These are phyloP conservation scores for Metridium senile DNA, from an alignment of 92 coral and sea anemone species.

Conservation along the genomic window DNA sequence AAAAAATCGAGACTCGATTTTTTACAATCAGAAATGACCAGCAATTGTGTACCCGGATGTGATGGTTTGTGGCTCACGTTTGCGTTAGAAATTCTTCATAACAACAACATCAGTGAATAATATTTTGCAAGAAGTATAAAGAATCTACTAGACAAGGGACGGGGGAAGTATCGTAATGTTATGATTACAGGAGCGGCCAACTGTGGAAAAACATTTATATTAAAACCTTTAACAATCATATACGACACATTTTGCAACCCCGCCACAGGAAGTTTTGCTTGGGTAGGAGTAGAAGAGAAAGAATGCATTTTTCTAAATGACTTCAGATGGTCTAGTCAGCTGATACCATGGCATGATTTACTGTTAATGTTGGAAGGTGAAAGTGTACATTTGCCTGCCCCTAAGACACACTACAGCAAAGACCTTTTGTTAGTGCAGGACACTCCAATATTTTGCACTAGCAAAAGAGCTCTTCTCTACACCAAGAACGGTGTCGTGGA, in stretches of 20 bases:
- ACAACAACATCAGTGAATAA: conserved; percentile 19
- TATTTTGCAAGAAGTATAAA: background rate
- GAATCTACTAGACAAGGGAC: conserved; percentile 21
- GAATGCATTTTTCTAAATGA: conserved; percentile 55
- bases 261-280: conserved; percentile 48
- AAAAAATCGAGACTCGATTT: conserved; percentile 41
- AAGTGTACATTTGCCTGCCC: conserved; percentile 56
- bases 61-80: conserved; percentile 44
- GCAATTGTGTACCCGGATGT: conserved; percentile 32
- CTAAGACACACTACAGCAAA: conserved; percentile 52
- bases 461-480: conserved; percentile 35
- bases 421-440: conserved; percentile 38
- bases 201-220: conserved; percentile 47
- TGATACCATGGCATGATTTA: conserved; percentile 54
- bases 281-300: conserved; percentile 43
- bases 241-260: conserved; percentile 51
- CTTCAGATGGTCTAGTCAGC: conserved; percentile 32
- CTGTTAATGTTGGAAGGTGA: conserved; percentile 57
- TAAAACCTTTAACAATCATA: conserved; percentile 37
- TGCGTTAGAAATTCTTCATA: conserved; percentile 41
- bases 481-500: conserved; percentile 33
- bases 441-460: conserved; percentile 59
- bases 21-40: conserved; percentile 16
- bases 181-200: conserved; percentile 61
- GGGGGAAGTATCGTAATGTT: conserved; percentile 53